Conservation (phyloP, 2,113 vertebrate species). For the Vulpes vulpes region DNA sequence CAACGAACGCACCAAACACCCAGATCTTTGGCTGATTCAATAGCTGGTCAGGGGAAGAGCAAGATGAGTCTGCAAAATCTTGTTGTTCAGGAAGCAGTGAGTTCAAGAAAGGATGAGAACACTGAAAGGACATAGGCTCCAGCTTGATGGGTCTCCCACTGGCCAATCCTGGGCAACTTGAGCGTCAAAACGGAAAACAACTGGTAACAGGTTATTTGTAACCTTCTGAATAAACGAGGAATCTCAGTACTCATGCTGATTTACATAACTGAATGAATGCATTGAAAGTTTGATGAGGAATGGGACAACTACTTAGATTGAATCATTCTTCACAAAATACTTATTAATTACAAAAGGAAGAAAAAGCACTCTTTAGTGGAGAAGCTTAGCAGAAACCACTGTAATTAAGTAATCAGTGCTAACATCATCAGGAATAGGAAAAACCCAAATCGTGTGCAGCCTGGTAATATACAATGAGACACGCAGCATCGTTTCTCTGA, state of each 20-base stretch:
- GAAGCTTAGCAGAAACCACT: neutral
- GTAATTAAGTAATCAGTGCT: neutral
- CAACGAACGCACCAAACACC: neutral
- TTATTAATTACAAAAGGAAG: neutral
- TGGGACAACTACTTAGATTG: neutral
- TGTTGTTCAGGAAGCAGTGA: neutral
- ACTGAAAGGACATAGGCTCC: neutral
- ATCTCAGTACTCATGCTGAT: neutral
- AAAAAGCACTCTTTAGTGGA: neutral
- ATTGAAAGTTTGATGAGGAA: neutral
- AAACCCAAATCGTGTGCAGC: neutral
- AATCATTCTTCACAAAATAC: neutral
- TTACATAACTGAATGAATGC: neutral
- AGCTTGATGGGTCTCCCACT: neutral
- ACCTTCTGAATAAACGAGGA: neutral
- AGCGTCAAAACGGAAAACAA: neutral
- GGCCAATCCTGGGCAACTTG: neutral
- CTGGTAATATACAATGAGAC: neutral
- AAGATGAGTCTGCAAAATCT: neutral
- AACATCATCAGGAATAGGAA: neutral
- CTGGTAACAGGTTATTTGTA: neutral
- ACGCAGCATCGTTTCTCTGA: neutral
- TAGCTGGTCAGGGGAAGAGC: neutral
- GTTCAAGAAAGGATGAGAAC: neutral
- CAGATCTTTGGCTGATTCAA: neutral